Evolutionary conservation across 1,140 invertebrate genomes (phyloP).

Genomic region (Linepithema humile): DNA sequence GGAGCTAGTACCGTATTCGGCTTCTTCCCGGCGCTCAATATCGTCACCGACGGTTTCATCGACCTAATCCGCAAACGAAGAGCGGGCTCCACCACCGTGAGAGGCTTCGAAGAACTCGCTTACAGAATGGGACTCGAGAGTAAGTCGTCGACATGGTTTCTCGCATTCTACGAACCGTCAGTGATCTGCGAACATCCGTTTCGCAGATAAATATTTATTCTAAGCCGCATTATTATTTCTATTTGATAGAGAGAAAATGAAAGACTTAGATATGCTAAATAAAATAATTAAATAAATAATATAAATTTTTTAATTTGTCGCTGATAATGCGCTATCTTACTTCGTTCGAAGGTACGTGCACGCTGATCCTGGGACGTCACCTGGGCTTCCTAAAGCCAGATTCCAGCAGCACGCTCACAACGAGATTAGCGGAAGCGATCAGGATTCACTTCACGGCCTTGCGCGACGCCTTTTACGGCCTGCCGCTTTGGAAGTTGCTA

Average conservation of each 20-base stretch:
- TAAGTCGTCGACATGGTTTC: slow-evolving; percentile 78
- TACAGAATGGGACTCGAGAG: slow-evolving; percentile 92
- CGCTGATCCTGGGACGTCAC: slow-evolving; percentile 90
- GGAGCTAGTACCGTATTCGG: slow-evolving; percentile 90
- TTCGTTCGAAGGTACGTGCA: slow-evolving; percentile 87
- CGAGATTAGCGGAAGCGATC: slow-evolving; percentile 88
- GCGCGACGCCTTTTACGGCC: slow-evolving; percentile 92
- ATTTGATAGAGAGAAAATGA: neutral
- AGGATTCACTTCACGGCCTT: slow-evolving; percentile 90
- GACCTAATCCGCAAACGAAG: slow-evolving; percentile 86
- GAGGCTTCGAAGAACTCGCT: slow-evolving; percentile 89
- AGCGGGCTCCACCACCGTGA: slow-evolving; percentile 76
- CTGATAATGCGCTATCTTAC: neutral
- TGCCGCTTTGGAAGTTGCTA: slow-evolving; percentile 93
- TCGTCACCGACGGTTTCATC: slow-evolving; percentile 92
- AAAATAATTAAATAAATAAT: no score
- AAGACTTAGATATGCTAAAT: neutral
- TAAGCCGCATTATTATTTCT: neutral
- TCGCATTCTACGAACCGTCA: neutral
- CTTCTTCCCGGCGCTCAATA: slow-evolving; percentile 91
- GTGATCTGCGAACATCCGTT: neutral
- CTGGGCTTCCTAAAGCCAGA: slow-evolving; percentile 91
- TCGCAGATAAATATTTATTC: neutral
- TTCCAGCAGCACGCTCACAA: slow-evolving; percentile 80
- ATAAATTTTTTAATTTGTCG: neutral